These are phyloP conservation scores for Trilocha varians DNA, from an alignment of 2,888 invertebrate genomes.

Conservation along the genomic window DNA sequence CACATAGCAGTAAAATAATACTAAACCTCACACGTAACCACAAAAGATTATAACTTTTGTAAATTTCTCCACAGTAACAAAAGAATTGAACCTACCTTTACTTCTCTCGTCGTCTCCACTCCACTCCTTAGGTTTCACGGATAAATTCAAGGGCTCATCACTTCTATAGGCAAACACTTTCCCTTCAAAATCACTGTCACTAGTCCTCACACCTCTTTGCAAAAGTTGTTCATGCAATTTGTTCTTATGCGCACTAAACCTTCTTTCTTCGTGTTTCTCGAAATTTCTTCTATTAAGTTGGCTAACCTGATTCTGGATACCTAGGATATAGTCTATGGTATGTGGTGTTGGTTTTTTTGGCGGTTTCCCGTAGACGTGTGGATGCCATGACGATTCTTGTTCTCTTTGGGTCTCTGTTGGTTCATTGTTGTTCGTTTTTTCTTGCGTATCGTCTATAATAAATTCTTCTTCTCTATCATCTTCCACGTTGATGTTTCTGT, in stretches of 20 bases:
- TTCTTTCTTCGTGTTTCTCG: slow-evolving; percentile 43
- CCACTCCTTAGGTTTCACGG: slow-evolving; percentile 69
- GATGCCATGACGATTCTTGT: slow-evolving; percentile 81
- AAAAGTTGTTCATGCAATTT: slow-evolving; percentile 59
- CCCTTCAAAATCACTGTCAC: slow-evolving; percentile 45
- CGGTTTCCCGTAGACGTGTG: slow-evolving; percentile 89
- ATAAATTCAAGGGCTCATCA: slow-evolving; percentile 74
- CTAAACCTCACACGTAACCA: no score
- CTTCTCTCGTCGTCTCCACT: slow-evolving; percentile 42
- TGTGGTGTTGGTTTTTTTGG: slow-evolving; percentile 89
- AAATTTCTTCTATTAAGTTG: slow-evolving; percentile 52
- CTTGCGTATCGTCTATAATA: slow-evolving; percentile 14
- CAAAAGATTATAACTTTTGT: no score
- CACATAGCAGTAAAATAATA: no score
- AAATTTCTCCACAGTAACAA: no score
- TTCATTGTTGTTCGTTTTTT: slow-evolving; percentile 18
- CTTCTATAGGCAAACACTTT: slow-evolving; percentile 37
- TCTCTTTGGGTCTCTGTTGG: slow-evolving; percentile 24
- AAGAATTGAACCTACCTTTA: slow-evolving; percentile 38
- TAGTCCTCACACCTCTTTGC: slow-evolving; percentile 49
- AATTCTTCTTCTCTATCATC: slow-evolving; percentile 19
- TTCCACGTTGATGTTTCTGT: slow-evolving; percentile 44
- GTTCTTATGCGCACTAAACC: slow-evolving; percentile 46
- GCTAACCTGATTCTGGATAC: slow-evolving; percentile 55
- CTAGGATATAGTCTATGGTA: slow-evolving; percentile 90